Conservation (phyloP, 1,140 invertebrate species). For the Cydia pomonella region DNA sequence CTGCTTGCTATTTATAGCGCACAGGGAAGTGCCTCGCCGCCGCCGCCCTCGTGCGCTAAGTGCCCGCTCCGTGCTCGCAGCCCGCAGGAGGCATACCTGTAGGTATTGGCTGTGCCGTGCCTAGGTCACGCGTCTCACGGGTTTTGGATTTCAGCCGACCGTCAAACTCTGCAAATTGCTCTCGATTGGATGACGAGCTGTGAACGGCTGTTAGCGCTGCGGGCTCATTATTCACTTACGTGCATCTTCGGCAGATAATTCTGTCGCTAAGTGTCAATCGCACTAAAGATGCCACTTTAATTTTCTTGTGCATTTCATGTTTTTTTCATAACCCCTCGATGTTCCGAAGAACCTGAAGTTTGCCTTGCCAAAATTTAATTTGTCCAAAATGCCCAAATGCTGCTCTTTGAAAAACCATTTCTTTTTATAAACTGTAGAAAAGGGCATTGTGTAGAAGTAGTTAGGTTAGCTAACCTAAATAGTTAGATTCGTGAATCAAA, state of each 20-base stretch:
- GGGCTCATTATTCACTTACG: conserved; percentile 12
- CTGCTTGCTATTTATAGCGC: conserved; percentile 3
- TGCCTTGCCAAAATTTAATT: too few species aligned
- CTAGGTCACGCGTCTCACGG: conserved; percentile 15
- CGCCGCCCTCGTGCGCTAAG: neutral
- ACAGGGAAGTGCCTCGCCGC: neutral
- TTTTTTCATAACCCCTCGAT: neutral
- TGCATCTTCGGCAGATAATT: neutral
- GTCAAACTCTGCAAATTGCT: conserved; percentile 10
- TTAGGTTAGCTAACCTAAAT: too few species aligned
- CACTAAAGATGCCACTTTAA: neutral
- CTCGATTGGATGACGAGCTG: conserved; percentile 29
- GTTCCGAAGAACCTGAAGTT: too few species aligned
- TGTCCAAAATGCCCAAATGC: too few species aligned
- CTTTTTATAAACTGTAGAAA: too few species aligned
- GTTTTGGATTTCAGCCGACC: conserved; percentile 18
- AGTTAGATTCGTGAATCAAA: too few species aligned
- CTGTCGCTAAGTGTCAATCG: neutral
- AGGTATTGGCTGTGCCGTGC: neutral
- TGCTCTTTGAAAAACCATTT: too few species aligned
- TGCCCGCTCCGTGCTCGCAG: neutral
- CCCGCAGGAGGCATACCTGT: neutral
- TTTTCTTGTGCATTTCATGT: neutral
- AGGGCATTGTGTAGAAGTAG: too few species aligned
- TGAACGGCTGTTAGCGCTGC: conserved; percentile 10